Evolutionary conservation across 2,113 vertebrate species (phyloP).

Genomic region (Acrocephalus arundinaceus): DNA sequence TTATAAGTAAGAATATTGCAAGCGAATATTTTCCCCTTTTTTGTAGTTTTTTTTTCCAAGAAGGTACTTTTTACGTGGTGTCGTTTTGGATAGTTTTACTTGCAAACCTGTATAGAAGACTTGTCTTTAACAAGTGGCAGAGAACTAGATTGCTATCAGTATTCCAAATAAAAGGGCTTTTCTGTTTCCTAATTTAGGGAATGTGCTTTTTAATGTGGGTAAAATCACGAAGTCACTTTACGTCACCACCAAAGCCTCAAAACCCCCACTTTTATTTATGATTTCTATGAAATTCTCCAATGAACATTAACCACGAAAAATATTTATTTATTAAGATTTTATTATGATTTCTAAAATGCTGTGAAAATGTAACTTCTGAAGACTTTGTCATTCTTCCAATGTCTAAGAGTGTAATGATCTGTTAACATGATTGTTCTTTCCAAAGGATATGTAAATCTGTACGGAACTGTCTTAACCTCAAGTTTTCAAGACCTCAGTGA

Average conservation of each 20-base stretch:
- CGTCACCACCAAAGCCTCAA: neutral
- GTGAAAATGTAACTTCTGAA: neutral
- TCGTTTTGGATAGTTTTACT: neutral
- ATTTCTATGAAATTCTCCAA: neutral
- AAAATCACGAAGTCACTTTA: neutral
- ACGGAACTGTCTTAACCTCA: neutral
- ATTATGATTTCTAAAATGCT: neutral
- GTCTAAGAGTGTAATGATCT: neutral
- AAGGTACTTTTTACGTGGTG: neutral
- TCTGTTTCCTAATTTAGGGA: neutral
- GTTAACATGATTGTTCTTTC: neutral
- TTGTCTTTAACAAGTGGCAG: neutral
- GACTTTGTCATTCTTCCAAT: neutral
- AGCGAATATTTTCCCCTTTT: neutral
- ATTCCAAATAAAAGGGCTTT: neutral
- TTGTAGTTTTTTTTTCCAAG: no score
- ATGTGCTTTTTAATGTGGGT: neutral
- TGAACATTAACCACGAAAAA: neutral
- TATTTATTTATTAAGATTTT: neutral
- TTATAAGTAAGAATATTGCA: neutral
- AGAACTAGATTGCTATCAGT: neutral
- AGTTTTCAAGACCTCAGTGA: neutral
- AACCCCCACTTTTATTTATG: rapidly evolving
- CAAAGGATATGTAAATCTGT: neutral
- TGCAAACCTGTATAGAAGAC: neutral